Base-by-base conservation (phyloP, 2,797 vertebrate genomes). In the Ispidina picta region DNA sequence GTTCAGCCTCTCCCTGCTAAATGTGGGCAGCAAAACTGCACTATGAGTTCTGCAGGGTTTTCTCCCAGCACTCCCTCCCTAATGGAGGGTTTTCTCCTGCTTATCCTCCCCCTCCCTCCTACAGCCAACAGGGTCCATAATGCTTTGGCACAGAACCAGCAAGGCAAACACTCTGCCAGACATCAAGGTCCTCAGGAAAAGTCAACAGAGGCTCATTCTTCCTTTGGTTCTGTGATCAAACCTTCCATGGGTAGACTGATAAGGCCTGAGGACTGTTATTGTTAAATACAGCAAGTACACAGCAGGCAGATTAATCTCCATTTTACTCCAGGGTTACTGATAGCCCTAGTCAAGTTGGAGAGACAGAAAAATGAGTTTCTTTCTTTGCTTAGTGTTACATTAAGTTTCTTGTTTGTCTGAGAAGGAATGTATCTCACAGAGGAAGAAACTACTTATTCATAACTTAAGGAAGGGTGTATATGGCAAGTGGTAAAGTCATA, bases 191-290 rank as follows among this genome's bases (percentile, higher is more conserved):
- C 72, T 95, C 89, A 82, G 83, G 73, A 89, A 94, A 68, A 96
- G 93, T 95, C 94, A 97, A 97, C 89, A 96, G 52, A 43, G 73
- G 44, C 83, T 92, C 90, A 95, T 95, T 94, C 87, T 92, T 91
- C 89, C 83, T 89, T 88, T 86, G 90, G 90, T 51, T 92, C 83
- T 92, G 63, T 75, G 91, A 95, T 96, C 93, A 93, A 91, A 93
- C 92, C 73, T 92, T 96, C 94, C 94, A 94, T 48, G n/a, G 94
- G 81, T 88, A 88, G 81, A 31, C 87, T 83, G 95, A 97, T 96
- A 96, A 97, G 93, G 79, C 83, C 73, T 83, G 68, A 1, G 0
- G 83, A 23, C 83, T 93, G 91, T 71, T 91, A 76, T 84, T 93
- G 91, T 96, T 95, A 95, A 96, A 94, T 58, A 92, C 85, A 83